Conservation (phyloP, 2,113 vertebrate species). For the Anhinga rufa region DNA sequence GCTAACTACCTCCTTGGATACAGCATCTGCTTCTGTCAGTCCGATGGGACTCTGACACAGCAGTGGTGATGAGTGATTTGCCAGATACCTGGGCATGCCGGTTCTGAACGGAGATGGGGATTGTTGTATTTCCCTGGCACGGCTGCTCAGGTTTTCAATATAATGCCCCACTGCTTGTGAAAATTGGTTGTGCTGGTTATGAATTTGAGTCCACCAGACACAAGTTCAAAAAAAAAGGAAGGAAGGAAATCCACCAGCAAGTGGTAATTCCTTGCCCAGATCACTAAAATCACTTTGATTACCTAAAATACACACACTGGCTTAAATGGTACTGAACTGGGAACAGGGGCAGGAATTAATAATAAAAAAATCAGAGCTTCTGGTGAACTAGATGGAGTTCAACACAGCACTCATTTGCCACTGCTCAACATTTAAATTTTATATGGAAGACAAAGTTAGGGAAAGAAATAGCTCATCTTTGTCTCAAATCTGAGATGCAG, state of each 20-base stretch:
- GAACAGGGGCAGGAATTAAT: too few species aligned
- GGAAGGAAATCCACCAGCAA: neutral
- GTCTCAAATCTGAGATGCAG: neutral
- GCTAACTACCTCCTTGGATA: neutral
- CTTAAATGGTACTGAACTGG: neutral
- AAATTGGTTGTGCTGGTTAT: neutral
- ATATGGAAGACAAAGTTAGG: neutral
- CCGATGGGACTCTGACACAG: neutral
- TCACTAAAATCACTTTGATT: neutral
- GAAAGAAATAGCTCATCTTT: neutral
- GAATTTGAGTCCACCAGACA: neutral
- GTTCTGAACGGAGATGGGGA: neutral
- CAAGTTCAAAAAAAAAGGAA: neutral
- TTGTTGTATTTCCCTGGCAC: neutral
- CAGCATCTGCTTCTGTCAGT: neutral
- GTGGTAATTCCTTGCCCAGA: neutral
- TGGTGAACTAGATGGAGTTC: neutral
- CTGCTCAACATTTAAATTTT: neutral
- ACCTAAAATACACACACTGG: neutral
- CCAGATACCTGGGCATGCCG: neutral
- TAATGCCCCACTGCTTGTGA: neutral
- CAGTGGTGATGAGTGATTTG: neutral
- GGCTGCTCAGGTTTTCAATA: neutral
- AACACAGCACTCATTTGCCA: neutral
- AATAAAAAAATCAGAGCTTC: neutral